Conservation (phyloP, 2,888 invertebrate species). For the Plemyria rubiginata region DNA sequence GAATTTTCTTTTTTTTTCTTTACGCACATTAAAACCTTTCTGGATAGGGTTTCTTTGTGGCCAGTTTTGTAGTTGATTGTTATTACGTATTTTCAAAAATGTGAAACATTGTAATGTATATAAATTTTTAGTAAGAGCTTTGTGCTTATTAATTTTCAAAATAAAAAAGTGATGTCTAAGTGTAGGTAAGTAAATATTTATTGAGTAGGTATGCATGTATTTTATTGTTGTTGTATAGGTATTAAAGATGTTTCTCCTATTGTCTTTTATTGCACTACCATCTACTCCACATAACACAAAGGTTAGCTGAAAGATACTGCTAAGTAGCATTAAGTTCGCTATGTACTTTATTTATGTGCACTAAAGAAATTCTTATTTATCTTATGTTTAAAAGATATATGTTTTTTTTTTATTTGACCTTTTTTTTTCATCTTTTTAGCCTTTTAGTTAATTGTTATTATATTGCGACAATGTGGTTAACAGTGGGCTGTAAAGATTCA, state of each 20-base stretch:
- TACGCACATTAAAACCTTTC: slow-evolving; percentile 49
- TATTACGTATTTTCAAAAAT: neutral
- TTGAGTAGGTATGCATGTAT: no score
- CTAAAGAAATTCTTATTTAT: no score
- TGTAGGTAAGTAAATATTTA: no score
- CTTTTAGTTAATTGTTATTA: slow-evolving; percentile 9
- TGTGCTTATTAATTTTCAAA: neutral
- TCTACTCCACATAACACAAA: no score
- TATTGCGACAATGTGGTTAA: slow-evolving; percentile 29
- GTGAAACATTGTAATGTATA: neutral
- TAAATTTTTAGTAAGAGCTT: neutral
- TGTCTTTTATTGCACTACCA: no score
- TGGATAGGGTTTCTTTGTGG: slow-evolving; percentile 42
- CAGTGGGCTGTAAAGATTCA: slow-evolving; percentile 33
- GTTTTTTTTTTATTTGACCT: neutral
- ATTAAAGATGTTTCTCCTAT: no score
- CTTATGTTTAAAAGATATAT: no score
- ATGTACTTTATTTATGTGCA: no score
- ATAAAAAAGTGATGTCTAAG: no score
- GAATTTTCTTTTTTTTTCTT: slow-evolving; percentile 43
- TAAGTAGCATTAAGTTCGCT: no score
- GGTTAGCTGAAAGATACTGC: no score
- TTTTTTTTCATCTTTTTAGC: slow-evolving; percentile 1
- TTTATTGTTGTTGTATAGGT: no score
- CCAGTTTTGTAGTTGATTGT: slow-evolving; percentile 24